phyloP scores from a whole-genome alignment of 2,113 vertebrate species.

The Dissostichus mawsoni region DNA sequence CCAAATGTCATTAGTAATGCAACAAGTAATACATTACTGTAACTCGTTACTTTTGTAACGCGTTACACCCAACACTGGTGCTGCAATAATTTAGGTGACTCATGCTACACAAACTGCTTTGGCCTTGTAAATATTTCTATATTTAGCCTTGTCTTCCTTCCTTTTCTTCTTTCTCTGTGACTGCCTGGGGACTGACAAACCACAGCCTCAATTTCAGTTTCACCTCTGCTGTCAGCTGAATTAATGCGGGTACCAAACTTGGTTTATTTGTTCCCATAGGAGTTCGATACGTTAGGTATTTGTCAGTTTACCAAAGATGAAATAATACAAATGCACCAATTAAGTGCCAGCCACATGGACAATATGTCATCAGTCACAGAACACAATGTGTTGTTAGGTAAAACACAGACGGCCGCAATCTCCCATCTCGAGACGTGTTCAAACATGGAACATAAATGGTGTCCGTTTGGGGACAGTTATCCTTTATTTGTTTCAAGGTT shows the following conservation, averaged over 20 bases:
- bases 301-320: neutral
- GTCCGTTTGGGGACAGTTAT: neutral
- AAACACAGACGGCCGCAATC: neutral
- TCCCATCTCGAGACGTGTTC: neutral
- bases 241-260: neutral
- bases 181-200: neutral
- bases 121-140: slow-evolving; percentile 5
- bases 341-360: neutral
- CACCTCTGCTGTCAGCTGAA: neutral
- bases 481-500: neutral
- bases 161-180: neutral
- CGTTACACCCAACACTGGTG: too few relatives aligned
- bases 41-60: too few relatives aligned
- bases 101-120: neutral
- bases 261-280: neutral
- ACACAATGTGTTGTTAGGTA: neutral
- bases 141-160: slow-evolving; percentile 5
- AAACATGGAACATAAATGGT: neutral
- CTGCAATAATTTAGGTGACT: neutral
- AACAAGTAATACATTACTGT: too few relatives aligned
- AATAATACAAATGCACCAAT: too few relatives aligned
- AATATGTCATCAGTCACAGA: neutral
- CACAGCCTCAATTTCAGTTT: neutral
- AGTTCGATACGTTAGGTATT: neutral
- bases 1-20: too few relatives aligned